These are phyloP conservation scores for Neuroterus valhalla DNA, from an alignment of 1,140 invertebrate genomes.

Conservation along the genomic window DNA sequence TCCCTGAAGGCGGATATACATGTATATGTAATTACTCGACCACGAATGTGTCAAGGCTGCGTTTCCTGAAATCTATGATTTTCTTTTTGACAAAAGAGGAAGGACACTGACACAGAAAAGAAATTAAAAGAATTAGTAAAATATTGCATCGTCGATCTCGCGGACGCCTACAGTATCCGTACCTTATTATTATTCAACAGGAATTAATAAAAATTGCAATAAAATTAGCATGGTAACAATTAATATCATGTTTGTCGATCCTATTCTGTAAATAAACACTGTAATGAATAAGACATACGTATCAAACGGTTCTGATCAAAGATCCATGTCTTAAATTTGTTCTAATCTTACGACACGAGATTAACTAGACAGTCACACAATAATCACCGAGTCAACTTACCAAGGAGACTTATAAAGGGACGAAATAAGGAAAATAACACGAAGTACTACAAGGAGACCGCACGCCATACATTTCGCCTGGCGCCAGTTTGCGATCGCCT, in stretches of 20 bases:
- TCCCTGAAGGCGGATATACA: background rate
- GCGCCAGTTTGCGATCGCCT: too few species aligned
- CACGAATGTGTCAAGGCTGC: constrained; percentile 11
- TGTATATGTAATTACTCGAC: constrained; percentile 10
- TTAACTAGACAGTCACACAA: too few species aligned
- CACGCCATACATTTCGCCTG: too few species aligned
- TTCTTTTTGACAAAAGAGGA: constrained; percentile 1
- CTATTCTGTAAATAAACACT: constrained; percentile 60
- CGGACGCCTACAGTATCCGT: constrained; percentile 2
- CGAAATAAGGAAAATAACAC: too few species aligned
- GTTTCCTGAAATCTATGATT: background rate
- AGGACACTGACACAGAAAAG: background rate
- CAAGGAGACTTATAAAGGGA: too few species aligned
- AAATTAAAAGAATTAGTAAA: constrained; percentile 18
- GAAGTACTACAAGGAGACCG: too few species aligned
- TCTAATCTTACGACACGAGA: too few species aligned
- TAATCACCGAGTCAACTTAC: too few species aligned
- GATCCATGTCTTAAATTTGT: constrained; percentile 3
- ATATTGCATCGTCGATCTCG: constrained; percentile 29
- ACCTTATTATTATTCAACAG: constrained; percentile 42
- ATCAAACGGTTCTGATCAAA: constrained; percentile 2
- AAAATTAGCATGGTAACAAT: constrained; percentile 54
- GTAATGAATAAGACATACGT: constrained; percentile 25
- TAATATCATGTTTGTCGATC: constrained; percentile 61
- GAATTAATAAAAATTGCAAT: constrained; percentile 55